Conservation (phyloP, 92 coral and sea anemone species). For the Porites rus region DNA sequence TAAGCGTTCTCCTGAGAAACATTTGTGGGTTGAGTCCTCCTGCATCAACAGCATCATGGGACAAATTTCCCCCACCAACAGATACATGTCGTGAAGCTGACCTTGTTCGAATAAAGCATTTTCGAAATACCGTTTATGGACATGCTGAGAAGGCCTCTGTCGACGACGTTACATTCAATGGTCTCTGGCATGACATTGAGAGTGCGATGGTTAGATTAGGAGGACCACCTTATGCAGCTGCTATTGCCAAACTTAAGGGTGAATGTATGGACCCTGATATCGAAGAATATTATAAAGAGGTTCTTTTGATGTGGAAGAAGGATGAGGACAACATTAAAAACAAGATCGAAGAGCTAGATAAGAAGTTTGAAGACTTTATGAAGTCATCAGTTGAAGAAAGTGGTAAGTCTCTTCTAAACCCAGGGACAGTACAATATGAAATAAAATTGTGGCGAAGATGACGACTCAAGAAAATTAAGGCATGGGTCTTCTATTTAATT, state of each 20-base stretch:
- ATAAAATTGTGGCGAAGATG: too few relatives aligned
- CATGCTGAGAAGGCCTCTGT: constrained; percentile 28
- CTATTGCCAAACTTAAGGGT: background rate
- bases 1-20: constrained; percentile 43
- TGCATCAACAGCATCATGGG: constrained; percentile 44
- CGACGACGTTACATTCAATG: constrained; percentile 33
- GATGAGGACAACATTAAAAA: constrained; percentile 12
- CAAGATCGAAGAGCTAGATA: background rate
- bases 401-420: background rate
- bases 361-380: constrained; percentile 1
- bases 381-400: background rate
- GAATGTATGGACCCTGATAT: constrained; percentile 24
- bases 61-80: constrained; percentile 40
- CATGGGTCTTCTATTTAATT: too few relatives aligned
- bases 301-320: constrained; percentile 13
- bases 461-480: too few relatives aligned
- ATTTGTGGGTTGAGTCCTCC: constrained; percentile 54
- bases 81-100: constrained; percentile 37
- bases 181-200: constrained; percentile 43
- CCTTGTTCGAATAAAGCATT: constrained; percentile 32
- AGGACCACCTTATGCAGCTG: constrained; percentile 13
- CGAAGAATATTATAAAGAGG: constrained; percentile 1
- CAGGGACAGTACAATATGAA: too few relatives aligned
- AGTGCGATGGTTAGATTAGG: constrained; percentile 52
- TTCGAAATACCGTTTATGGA: constrained; percentile 42